Evolutionary conservation across 2,888 invertebrate genomes (phyloP), one percentile per base, ranked within the genome.

Genomic region (Oxytorus armatus): DNA sequence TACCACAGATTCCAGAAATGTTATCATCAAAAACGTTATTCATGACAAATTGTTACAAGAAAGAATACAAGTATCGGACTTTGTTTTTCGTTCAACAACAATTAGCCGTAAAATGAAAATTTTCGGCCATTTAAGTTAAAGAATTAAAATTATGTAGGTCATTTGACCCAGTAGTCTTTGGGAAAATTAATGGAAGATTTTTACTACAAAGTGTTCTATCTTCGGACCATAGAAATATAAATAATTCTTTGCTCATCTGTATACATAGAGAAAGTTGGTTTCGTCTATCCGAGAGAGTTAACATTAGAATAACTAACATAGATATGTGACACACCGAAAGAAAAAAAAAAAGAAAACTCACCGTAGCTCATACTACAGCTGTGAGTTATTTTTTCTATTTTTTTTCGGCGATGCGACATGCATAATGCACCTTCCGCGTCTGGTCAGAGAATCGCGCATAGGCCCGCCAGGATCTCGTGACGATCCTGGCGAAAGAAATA

Each of bases 371-470:
- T 10, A 16, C 55, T 59, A 42, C 63, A 68, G 33, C 53, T 57
- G n/a, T 57, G 14, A 25, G 5, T 44, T 25, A 11, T 8, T 11
- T n/a, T 51, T 47, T 70, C 47, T 74, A 16, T 66, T 68, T 68
- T 33, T 53, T 63, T 73, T 53, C 25, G 21, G 49, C 80, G 57
- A 73, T 77, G 68, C 55, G 77, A 81, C 69, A 81, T 81, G 74
- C 73, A 78, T 79, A 74, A 81, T 76, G 79, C 81, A 79, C 78
- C 79, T 79, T 73, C 47, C 57, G 53, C 49, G 83, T 87, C 83
- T 81, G 82, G 84, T n/a, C 84, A 83, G 84, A n/a, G n/a, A n/a
- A 82, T 82, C 83, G 57, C 42, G 14, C 36, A n/a, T 59, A 4
- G 55, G 3, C 36, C 49, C 44, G 33, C 14, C 49, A 79, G 77